phyloP scores from a whole-genome alignment of 2,113 vertebrate species.

The Hypanus sabinus region DNA sequence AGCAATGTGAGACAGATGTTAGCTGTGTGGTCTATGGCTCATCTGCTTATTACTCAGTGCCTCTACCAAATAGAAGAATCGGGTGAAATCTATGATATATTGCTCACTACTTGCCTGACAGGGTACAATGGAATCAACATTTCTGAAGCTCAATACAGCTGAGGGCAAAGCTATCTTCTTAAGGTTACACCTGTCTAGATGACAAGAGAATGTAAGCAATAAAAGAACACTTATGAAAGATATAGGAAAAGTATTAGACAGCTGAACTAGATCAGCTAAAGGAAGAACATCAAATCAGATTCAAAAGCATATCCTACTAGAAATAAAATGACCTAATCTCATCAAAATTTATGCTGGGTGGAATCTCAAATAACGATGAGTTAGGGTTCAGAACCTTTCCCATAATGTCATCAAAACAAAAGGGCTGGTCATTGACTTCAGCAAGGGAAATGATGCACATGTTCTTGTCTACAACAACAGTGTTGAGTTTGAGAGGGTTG shows the following conservation, averaged over 20 bases:
- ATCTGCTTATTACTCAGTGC: not conserved
- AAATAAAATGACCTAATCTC: not conserved
- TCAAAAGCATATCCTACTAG: not conserved
- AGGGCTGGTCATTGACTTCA: too few species aligned
- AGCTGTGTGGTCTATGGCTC: not conserved
- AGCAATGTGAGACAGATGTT: not conserved
- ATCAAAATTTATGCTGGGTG: too few species aligned
- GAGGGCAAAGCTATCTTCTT: not conserved
- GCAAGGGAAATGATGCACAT: too few species aligned
- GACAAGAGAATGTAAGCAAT: too few species aligned
- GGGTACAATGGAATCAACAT: not conserved
- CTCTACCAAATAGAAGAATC: not conserved
- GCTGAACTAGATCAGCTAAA: not conserved
- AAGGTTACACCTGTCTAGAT: not conserved
- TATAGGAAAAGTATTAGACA: not conserved
- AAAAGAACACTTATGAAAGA: not conserved
- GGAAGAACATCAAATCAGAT: not conserved
- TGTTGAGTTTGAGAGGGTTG: too few species aligned
- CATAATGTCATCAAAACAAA: too few species aligned
- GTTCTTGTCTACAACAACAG: too few species aligned
- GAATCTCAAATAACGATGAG: too few species aligned
- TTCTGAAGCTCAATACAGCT: not conserved
- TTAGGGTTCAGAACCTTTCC: too few species aligned
- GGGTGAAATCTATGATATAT: not conserved
- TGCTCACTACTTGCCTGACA: not conserved